Base-by-base conservation (phyloP, 2,888 invertebrate species). In the Hesperia comma region DNA sequence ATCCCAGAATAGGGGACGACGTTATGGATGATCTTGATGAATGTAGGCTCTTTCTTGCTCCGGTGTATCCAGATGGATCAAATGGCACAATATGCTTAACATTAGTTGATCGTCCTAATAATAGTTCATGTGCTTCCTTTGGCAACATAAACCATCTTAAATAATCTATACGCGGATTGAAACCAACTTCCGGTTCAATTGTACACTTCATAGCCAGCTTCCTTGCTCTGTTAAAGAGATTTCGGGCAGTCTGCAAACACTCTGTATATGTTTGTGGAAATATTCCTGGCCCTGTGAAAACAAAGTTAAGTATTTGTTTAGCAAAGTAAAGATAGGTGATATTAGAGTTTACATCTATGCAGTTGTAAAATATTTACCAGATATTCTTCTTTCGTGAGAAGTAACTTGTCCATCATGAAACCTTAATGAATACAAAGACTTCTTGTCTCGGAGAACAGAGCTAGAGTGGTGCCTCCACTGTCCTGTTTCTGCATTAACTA, bases 141-240 rank as follows among this genome's bases (percentile, higher is more conserved):
- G 98, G 98, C 61, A 98, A 85, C 94, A 98, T 95, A 86, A 97
- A 98, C 98, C 98, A 98, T 70, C 97, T 93, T 14, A 98, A 88
- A 63, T 94, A 93, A 72, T 96, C 95, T 53, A 95, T 94, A 55
- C 95, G 93, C 14, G 93, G 92, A 75, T 95, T 95, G 79, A 97
- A 97, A 72, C 94, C 92, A 21, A 95, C 93, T 72, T 95, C 94
- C 73, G 96, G 96, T 80, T 98, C 97, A 26, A 95, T 95, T 63
- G 95, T 93, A 75, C 95, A 95, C 75, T 96, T 93, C 88, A 95
- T 95, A 19, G 96, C 96, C 79, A 95, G 93, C 90, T 96, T 96
- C 80, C 96, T 92, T 0, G 97, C 95, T 77, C 95, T 94, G 75
- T 95, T 95, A 81, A 97, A 96, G 49, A 97, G 90, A 80, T 96